Conservation (phyloP, 2,888 invertebrate genomes). For the Sinelater perroti region DNA sequence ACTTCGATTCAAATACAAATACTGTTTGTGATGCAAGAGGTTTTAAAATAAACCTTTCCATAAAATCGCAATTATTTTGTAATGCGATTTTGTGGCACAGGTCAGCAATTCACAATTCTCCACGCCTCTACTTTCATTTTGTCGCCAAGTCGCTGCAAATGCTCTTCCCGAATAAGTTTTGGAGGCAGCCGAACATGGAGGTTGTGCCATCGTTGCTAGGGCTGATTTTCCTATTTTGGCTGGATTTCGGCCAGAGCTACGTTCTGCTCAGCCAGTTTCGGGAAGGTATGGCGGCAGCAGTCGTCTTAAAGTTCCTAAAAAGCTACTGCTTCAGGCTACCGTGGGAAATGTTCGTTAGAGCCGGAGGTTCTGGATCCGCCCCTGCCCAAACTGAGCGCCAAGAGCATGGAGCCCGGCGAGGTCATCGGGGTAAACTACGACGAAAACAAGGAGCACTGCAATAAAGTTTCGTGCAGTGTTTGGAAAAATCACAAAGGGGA, state of each 20-base stretch:
- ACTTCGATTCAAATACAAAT: no score
- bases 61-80: no score
- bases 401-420: not conserved
- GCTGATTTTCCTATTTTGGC: not conserved
- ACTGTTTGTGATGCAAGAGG: no score
- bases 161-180: no score
- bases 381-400: not conserved
- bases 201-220: no score
- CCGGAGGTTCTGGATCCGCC: not conserved
- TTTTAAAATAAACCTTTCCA: no score
- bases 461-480: conserved; percentile 2
- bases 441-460: conserved; percentile 6
- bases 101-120: no score
- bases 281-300: not conserved
- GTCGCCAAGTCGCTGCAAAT: no score
- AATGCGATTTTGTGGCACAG: no score
- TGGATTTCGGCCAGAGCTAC: not conserved
- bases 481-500: conserved; percentile 14
- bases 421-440: conserved; percentile 3
- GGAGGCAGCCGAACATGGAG: no score
- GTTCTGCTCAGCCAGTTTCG: not conserved
- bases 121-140: no score
- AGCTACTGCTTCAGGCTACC: not conserved
- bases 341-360: conserved; percentile 1
- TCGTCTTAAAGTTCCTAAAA: not conserved